Percentiles rank a stretch among this genome's conserved stretches.
These are phyloP conservation scores for Chrysopilus asiliformis DNA, from an alignment of 2,888 invertebrate species.

Conservation along the genomic window DNA sequence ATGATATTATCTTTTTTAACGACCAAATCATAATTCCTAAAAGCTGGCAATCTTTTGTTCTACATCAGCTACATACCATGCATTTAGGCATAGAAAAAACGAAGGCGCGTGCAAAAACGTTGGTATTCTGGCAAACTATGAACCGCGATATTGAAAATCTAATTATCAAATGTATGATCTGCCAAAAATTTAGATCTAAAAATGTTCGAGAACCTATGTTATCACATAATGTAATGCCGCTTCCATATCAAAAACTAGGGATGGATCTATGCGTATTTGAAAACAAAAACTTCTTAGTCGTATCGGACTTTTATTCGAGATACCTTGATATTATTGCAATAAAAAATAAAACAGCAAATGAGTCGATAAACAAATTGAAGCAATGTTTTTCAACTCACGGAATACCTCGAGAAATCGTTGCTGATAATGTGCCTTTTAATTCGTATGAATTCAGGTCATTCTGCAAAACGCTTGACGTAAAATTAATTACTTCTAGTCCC, in stretches of 20 bases:
- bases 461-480: too few species aligned
- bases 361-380: slow-evolving; percentile 8
- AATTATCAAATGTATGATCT: slow-evolving; percentile 1
- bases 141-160: slow-evolving; percentile 1
- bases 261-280: slow-evolving; percentile 7
- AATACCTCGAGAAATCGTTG: slow-evolving; percentile 1
- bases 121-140: background rate
- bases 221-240: slow-evolving; percentile 7
- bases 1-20: background rate
- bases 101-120: background rate
- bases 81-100: too few species aligned
- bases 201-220: slow-evolving; percentile 3
- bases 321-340: slow-evolving; percentile 10
- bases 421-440: too few species aligned
- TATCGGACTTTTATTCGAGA: slow-evolving; percentile 12
- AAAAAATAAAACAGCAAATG: background rate
- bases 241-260: slow-evolving; percentile 8
- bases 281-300: slow-evolving; percentile 10
- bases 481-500: too few species aligned
- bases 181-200: slow-evolving; percentile 2
- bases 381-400: slow-evolving; percentile 11
- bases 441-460: too few species aligned
- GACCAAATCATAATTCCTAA: slow-evolving; percentile 3
- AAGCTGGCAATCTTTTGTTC: background rate
- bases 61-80: too few species aligned